Percentiles rank a stretch among this genome's conserved stretches.
Evolutionary conservation across 2,888 invertebrate species (phyloP).

Genomic region (Synanthedon vespiformis): DNA sequence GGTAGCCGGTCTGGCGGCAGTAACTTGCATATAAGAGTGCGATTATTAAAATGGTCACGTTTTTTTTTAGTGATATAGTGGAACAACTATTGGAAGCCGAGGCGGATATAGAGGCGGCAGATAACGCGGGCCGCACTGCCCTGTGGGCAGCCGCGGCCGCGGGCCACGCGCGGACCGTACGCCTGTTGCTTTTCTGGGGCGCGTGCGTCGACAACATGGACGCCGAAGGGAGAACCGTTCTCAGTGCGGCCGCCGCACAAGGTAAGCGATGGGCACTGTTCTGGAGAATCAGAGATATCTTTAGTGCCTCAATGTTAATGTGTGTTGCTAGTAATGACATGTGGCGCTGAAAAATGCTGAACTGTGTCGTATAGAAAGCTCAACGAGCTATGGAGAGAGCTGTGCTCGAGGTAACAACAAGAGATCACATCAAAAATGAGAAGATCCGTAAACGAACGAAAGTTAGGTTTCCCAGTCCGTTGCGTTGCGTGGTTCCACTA

Average conservation of each 20-base stretch:
- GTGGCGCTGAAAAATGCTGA: too few relatives aligned
- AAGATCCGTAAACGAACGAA: too few relatives aligned
- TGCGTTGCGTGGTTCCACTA: too few relatives aligned
- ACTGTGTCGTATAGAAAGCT: too few relatives aligned
- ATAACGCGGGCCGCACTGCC: slow-evolving; percentile 85
- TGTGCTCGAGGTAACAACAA: too few relatives aligned
- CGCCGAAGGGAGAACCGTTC: slow-evolving; percentile 90
- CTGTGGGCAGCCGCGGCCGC: slow-evolving; percentile 94
- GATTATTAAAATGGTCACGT: neutral
- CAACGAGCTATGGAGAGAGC: too few relatives aligned
- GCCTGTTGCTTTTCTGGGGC: slow-evolving; percentile 92
- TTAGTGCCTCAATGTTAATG: too few relatives aligned
- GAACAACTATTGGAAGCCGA: slow-evolving; percentile 92
- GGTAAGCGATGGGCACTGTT: slow-evolving; percentile 40
- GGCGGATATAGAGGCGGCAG: slow-evolving; percentile 90
- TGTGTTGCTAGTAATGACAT: too few relatives aligned
- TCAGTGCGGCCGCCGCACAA: slow-evolving; percentile 87
- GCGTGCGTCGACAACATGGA: slow-evolving; percentile 96
- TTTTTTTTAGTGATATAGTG: slow-evolving; percentile 79
- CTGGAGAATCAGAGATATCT: too few relatives aligned
- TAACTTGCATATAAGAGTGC: neutral
- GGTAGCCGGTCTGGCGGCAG: too few relatives aligned
- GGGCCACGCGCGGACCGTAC: slow-evolving; percentile 88
- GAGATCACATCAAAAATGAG: too few relatives aligned
- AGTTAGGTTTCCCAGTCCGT: too few relatives aligned